Percentiles rank a stretch among this genome's conserved stretches.
Evolutionary conservation across 53 echinoderm and acorn worm genomes (phyloP).

Genomic region (Apostichopus leukothele): DNA sequence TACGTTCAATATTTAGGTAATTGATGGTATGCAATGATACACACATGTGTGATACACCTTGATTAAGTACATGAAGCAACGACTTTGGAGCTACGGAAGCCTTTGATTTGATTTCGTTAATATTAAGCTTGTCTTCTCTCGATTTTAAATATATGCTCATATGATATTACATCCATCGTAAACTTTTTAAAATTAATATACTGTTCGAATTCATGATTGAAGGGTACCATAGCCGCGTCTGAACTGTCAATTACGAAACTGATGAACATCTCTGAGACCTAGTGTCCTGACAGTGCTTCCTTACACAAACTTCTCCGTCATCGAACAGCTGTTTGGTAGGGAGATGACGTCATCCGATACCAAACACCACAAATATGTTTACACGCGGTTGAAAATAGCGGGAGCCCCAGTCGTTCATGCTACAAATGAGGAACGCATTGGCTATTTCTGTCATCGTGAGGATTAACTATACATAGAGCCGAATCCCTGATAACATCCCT

Average conservation of each 20-base stretch:
- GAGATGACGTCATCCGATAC: not conserved
- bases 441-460: not conserved
- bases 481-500: not conserved
- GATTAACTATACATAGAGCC: not conserved
- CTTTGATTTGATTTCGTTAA: not conserved
- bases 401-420: not conserved
- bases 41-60: not conserved
- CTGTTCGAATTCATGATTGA: not conserved
- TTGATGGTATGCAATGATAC: slow-evolving; percentile 15
- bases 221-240: not conserved
- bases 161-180: not conserved
- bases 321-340: slow-evolving; percentile 10
- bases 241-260: not conserved
- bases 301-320: not conserved
- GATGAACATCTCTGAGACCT: not conserved
- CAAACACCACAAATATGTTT: not conserved
- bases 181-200: no score
- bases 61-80: not conserved
- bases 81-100: slow-evolving; percentile 14
- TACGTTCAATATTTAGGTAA: slow-evolving; percentile 11
- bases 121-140: not conserved
- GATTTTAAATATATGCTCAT: not conserved
- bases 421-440: not conserved
- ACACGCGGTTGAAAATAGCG: not conserved
- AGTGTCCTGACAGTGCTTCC: not conserved